These are phyloP conservation scores for Nomada flava DNA, from an alignment of 2,888 invertebrate species.

Conservation along the genomic window DNA sequence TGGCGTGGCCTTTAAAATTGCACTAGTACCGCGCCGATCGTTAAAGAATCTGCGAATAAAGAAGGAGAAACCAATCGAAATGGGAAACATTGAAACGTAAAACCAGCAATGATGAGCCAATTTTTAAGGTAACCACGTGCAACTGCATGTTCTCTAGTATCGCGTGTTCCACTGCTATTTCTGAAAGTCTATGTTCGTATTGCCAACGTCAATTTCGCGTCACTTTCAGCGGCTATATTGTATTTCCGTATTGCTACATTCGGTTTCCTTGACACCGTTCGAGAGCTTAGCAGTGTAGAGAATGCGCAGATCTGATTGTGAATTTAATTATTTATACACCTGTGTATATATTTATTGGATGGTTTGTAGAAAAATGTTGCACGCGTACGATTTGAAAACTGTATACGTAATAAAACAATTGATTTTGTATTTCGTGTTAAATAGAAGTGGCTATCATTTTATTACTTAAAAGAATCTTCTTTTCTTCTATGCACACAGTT, in stretches of 20 bases:
- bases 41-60: neutral
- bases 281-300: neutral
- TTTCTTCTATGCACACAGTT: too few relatives aligned
- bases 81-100: conserved; percentile 6
- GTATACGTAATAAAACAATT: too few relatives aligned
- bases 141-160: neutral
- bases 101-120: neutral
- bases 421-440: too few relatives aligned
- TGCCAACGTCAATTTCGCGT: conserved; percentile 6
- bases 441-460: too few relatives aligned
- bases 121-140: conserved; percentile 5
- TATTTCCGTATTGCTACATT: neutral
- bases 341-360: too few relatives aligned
- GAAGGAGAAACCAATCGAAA: neutral
- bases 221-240: conserved; percentile 14
- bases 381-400: too few relatives aligned
- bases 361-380: too few relatives aligned
- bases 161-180: neutral
- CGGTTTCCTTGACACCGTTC: neutral
- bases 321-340: too few relatives aligned
- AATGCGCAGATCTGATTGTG: neutral
- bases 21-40: neutral
- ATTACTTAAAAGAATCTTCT: too few relatives aligned
- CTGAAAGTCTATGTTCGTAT: neutral
- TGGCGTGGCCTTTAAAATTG: neutral